Base-by-base conservation (phyloP, 2,113 vertebrate genomes). In the Onychostoma macrolepis region DNA sequence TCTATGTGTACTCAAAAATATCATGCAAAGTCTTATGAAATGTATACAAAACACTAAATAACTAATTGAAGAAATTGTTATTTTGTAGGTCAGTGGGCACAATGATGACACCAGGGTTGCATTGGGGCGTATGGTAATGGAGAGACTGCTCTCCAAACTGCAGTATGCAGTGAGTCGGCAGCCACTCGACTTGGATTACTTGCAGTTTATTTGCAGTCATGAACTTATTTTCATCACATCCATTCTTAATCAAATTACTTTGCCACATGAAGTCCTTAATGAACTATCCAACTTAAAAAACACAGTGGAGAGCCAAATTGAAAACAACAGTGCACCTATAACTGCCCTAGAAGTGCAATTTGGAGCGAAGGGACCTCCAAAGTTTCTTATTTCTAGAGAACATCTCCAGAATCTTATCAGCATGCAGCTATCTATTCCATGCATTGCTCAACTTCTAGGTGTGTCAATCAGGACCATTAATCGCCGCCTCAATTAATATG, bases 391-490 rank as follows among this genome's bases (percentile, higher is more conserved):
- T n/a, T 43, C 67, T 21, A 43, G 21, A 74, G 71, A 43, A 21
- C 21, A 74, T 74, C 36, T 75, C 43, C 9, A 2, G 21, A 11
- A 43, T 12, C 38, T 75, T 12, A 21, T n/a, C n/a, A 6, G 38
- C 38, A 74, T 43, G 71, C 71, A 74, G 36, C 71, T 74, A 2
- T 74, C 71, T 41, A 19, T 74, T 41, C 36, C 71, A n/a, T 75
- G 38, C 43, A 75, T 75, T 75, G 38, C 71, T 21, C 1, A 75
- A 21, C 38, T 78, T 50, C 43, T 78, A 53, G 75, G 45, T 78
- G 76, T 78, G 45, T 78, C 75, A 50, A 28, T 15, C 30, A 78
- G 45, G 26, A 78, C 43, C 4, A 50, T 53, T 8, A n/a, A 75
- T 12, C 24, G 36, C 19, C 28, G 75, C 13, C 75, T 53, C 45